Conservation (phyloP, 2,888 invertebrate genomes). For the Microctonus aethiopoides region DNA sequence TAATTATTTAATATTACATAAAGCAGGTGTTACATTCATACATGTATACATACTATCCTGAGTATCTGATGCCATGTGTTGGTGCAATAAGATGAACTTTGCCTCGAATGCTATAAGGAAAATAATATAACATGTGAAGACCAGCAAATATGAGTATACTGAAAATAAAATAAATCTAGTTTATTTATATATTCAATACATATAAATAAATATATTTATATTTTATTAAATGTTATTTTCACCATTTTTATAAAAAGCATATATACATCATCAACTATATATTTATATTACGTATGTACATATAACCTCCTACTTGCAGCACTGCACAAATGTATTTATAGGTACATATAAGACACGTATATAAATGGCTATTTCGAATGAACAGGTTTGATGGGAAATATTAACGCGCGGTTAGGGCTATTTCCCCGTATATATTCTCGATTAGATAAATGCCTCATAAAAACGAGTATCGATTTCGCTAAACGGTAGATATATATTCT, state of each 20-base stretch:
- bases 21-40: constrained; percentile 43
- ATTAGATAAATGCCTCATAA: constrained; percentile 54
- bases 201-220: background rate
- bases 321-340: background rate
- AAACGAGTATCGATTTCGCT: constrained; percentile 49
- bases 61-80: too few species aligned
- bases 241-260: constrained; percentile 4
- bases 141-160: constrained; percentile 21
- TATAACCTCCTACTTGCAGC: too few species aligned
- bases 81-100: constrained; percentile 44
- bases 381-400: constrained; percentile 54
- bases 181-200: background rate
- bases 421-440: constrained; percentile 38
- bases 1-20: background rate
- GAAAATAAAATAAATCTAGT: constrained; percentile 21
- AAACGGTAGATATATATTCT: constrained; percentile 45
- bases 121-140: constrained; percentile 38
- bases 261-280: too few species aligned
- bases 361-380: constrained; percentile 16
- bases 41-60: too few species aligned
- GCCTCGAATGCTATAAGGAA: constrained; percentile 42
- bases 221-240: background rate
- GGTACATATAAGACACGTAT: background rate
- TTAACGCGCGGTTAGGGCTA: constrained; percentile 37
- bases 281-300: background rate